Evolutionary conservation across 2,888 invertebrate genomes (phyloP), one percentile per base, ranked within the genome.

Genomic region (Chironomus tentans): DNA sequence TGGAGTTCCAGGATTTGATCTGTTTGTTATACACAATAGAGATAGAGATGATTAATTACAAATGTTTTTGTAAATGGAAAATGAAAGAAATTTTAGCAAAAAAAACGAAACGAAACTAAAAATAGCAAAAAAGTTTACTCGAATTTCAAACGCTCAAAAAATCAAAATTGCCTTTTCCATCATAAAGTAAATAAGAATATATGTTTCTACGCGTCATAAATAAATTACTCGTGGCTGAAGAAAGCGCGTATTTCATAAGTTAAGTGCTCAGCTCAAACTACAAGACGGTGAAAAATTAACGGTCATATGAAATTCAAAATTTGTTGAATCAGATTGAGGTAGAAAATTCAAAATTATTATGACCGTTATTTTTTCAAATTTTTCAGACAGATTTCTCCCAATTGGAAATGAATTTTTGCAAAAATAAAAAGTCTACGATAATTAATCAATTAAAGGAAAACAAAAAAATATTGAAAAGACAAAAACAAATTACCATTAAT

Each of bases 1-100:
- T 81, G 95, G 95, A 81, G 94, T 94, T 83, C 94, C 93, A 81
- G 94, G 95, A 86, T 94, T 94, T 80, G 94, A 94, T 90, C 94
- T 94, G 15, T 50, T 38, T 38, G 38, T 38, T 38, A 38, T 38
- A 38, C 38, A 38, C 38, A 38, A 38, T 38, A 38, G 38, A 38
- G 38, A 38, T 10, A 38, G 7, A 38, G 38, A 38, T 38, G 7
- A 38, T 38, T 38, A 56, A 56, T n/a, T 56, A 18, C 89, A 65
- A 68, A 12, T 21, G 38, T 47, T 12, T 22, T 61, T 61, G 1
- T 48, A 28, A 10, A 21, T 65, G 12, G 65, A 21, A 65, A 56
- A 15, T 56, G 56, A 56, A 38, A 38, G 10, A 38, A 10, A 2
- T 38, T 38, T 38, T 38, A 38, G 38, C 38, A 38, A 38, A 38